Conservation (phyloP, 1,140 invertebrate genomes). For the Proales similis region DNA sequence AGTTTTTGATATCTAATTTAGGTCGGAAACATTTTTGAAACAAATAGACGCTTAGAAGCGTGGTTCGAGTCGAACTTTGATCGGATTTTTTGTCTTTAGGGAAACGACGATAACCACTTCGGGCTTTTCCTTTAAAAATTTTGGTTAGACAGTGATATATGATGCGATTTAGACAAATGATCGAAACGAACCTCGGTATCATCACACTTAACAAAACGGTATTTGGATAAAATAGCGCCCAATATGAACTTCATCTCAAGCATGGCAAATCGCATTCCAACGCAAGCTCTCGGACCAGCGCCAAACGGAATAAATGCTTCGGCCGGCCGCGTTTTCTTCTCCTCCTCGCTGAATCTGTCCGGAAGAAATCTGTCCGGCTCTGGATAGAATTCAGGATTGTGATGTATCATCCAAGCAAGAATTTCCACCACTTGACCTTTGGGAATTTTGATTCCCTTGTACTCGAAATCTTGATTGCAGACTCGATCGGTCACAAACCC, state of each 20-base stretch:
- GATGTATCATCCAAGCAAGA: constrained; percentile 56
- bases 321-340: constrained; percentile 46
- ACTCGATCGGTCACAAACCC: constrained; percentile 40
- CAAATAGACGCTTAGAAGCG: too few relatives aligned
- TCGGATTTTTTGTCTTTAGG: too few relatives aligned
- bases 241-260: constrained; percentile 62
- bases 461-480: constrained; percentile 38
- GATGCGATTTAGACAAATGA: too few relatives aligned
- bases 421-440: constrained; percentile 53
- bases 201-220: constrained; percentile 42
- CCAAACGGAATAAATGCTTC: constrained; percentile 59
- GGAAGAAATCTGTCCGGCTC: constrained; percentile 53
- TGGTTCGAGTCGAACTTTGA: too few relatives aligned
- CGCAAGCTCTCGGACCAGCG: constrained; percentile 59
- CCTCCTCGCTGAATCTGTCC: constrained; percentile 43
- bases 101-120: too few relatives aligned
- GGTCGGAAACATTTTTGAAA: too few relatives aligned
- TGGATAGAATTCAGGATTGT: constrained; percentile 49
- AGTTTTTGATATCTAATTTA: too few relatives aligned
- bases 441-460: constrained; percentile 53
- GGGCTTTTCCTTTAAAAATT: too few relatives aligned
- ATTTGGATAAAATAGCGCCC: constrained; percentile 44
- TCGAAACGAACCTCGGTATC: too few relatives aligned
- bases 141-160: too few relatives aligned
- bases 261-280: constrained; percentile 59